Evolutionary conservation across 2,113 vertebrate genomes (phyloP).

Genomic region (Melospiza melodia): DNA sequence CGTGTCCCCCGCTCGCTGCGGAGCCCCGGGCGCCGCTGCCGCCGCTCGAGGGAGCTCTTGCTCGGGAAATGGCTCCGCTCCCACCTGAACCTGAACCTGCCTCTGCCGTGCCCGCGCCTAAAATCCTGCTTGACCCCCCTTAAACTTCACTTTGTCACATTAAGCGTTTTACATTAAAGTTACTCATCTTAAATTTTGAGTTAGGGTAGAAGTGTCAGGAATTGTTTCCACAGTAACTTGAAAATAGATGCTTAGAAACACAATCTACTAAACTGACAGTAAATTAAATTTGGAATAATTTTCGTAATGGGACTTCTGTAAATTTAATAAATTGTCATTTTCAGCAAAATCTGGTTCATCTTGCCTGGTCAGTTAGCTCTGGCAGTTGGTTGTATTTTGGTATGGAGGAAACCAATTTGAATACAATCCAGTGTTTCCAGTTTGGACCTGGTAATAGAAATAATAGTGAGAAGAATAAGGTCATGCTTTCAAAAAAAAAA

Average conservation of each 20-base stretch:
- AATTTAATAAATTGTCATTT: not conserved
- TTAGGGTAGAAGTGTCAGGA: not conserved
- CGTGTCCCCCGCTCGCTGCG: not conserved
- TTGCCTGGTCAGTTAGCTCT: not conserved
- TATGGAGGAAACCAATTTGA: not conserved
- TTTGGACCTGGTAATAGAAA: not conserved
- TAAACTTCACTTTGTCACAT: not conserved
- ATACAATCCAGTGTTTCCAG: not conserved
- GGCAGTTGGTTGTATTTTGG: not conserved
- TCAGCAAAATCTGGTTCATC: not conserved
- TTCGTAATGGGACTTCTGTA: not conserved
- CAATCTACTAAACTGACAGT: not conserved
- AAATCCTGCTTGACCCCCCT: no score
- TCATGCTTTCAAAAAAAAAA: not conserved
- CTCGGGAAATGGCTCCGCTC: not conserved
- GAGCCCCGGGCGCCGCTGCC: not conserved
- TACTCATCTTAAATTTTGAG: not conserved
- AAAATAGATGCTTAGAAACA: not conserved
- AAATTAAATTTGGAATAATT: not conserved
- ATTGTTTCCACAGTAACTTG: not conserved
- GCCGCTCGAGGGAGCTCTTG: slow-evolving; percentile 30
- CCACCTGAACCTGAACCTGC: no score
- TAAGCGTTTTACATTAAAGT: not conserved
- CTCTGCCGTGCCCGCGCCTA: fast-evolving
- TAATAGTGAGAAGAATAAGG: not conserved